Conservation (phyloP, 1,140 invertebrate genomes). For the Pseudomyrmex dendroicus region DNA sequence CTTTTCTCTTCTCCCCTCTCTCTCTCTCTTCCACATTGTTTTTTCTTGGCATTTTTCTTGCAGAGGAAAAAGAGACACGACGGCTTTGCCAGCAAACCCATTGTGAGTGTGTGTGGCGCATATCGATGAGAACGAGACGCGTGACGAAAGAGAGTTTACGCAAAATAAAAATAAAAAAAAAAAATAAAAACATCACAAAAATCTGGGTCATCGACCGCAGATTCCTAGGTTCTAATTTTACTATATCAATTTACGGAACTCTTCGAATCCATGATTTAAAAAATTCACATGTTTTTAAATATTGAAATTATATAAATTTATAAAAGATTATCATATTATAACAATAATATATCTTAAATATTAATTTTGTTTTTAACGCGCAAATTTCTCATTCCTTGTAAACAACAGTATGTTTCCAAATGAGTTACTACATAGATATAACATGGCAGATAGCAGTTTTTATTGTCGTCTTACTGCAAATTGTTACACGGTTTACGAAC, state of each 20-base stretch:
- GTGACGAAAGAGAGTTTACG: not conserved
- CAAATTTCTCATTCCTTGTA: not conserved
- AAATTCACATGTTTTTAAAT: too few relatives aligned
- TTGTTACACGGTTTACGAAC: not conserved
- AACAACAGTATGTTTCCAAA: not conserved
- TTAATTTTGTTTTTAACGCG: too few relatives aligned
- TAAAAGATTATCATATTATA: not conserved
- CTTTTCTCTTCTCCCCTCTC: not conserved
- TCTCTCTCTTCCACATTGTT: constrained; percentile 22
- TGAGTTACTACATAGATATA: not conserved
- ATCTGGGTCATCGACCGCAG: not conserved
- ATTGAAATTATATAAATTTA: too few relatives aligned
- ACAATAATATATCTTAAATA: too few relatives aligned
- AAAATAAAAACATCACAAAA: not conserved
- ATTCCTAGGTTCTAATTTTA: not conserved
- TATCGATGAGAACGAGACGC: constrained; percentile 41
- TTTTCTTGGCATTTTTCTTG: constrained; percentile 65
- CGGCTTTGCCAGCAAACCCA: constrained; percentile 49
- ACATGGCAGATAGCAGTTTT: not conserved
- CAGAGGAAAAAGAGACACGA: constrained; percentile 5
- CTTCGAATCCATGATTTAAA: too few relatives aligned
- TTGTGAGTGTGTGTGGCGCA: constrained; percentile 23
- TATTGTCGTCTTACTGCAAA: not conserved
- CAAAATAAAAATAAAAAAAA: too few relatives aligned
- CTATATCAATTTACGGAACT: too few relatives aligned